Conservation (phyloP, 2,888 invertebrate species). For the Hypomecis punctinalis region DNA sequence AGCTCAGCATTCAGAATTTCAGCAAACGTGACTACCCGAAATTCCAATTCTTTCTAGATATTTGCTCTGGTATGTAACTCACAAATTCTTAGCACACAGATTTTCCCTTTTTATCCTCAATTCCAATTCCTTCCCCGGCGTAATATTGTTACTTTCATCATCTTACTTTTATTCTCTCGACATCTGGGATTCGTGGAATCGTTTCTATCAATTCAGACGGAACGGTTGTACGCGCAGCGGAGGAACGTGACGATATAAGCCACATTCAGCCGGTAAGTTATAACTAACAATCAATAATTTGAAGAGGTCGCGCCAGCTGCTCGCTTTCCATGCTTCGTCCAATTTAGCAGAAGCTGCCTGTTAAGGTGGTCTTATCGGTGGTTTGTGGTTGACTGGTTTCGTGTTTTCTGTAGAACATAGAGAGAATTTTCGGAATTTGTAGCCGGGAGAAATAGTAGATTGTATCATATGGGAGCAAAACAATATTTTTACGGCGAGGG, state of each 20-base stretch:
- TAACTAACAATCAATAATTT: slow-evolving; percentile 13
- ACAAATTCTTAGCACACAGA: slow-evolving; percentile 29
- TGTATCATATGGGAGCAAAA: too few species aligned
- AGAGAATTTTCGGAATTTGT: too few species aligned
- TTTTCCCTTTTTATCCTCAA: slow-evolving; percentile 40
- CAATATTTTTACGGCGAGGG: too few species aligned
- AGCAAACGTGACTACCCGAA: slow-evolving; percentile 16
- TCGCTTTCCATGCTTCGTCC: neutral
- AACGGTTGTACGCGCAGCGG: slow-evolving; percentile 36
- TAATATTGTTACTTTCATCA: slow-evolving; percentile 47
- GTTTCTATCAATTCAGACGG: slow-evolving; percentile 44
- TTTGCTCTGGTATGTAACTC: slow-evolving; percentile 26
- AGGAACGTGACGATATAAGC: slow-evolving; percentile 25
- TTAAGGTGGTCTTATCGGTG: too few species aligned
- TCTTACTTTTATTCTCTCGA: slow-evolving; percentile 42
- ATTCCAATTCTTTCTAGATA: slow-evolving; percentile 14
- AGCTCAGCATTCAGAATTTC: neutral
- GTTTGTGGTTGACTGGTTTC: too few species aligned
- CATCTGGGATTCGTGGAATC: slow-evolving; percentile 45
- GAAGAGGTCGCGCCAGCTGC: neutral
- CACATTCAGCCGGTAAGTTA: slow-evolving; percentile 16
- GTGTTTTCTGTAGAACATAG: too few species aligned
- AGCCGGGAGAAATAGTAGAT: too few species aligned
- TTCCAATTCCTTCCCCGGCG: slow-evolving; percentile 41
- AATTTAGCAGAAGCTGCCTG: neutral